Conservation (phyloP, 2,797 vertebrate genomes). For the Microcaecilia unicolor region DNA sequence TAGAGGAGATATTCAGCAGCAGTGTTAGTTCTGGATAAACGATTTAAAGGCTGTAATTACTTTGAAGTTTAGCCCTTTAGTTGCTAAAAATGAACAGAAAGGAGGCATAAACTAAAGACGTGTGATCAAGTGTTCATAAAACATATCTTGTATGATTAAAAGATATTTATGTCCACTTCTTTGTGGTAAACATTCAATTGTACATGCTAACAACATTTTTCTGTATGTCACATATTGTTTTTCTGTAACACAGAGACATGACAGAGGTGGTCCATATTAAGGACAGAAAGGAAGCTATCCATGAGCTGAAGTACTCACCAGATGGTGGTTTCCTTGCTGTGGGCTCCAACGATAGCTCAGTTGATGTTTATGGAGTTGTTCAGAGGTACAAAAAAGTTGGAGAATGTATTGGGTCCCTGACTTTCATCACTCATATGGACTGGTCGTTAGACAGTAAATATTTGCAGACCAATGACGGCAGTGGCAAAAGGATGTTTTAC, state of each 20-base stretch:
- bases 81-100: too few relatives aligned
- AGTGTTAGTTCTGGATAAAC: too few relatives aligned
- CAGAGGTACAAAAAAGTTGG: slow-evolving; percentile 97
- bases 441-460: slow-evolving; percentile 93
- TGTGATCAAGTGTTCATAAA: too few relatives aligned
- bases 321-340: slow-evolving; percentile 89
- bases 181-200: too few relatives aligned
- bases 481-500: slow-evolving; percentile 85
- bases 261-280: slow-evolving; percentile 98
- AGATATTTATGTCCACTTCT: too few relatives aligned
- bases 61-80: too few relatives aligned
- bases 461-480: slow-evolving; percentile 91
- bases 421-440: slow-evolving; percentile 96
- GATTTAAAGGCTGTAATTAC: too few relatives aligned
- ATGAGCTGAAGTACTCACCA: slow-evolving; percentile 94
- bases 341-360: slow-evolving; percentile 90
- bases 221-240: slow-evolving; percentile 21
- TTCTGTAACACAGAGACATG: slow-evolving; percentile 80
- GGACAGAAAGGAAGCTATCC: slow-evolving; percentile 96
- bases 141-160: too few relatives aligned
- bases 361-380: slow-evolving; percentile 89
- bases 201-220: too few relatives aligned
- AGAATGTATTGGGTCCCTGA: slow-evolving; percentile 81
- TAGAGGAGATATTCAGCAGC: too few relatives aligned
- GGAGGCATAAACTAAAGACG: too few relatives aligned